Evolutionary conservation across 2,113 vertebrate genomes (phyloP), one percentile per base, ranked within the genome.

Genomic region (Fulmarus glacialis): DNA sequence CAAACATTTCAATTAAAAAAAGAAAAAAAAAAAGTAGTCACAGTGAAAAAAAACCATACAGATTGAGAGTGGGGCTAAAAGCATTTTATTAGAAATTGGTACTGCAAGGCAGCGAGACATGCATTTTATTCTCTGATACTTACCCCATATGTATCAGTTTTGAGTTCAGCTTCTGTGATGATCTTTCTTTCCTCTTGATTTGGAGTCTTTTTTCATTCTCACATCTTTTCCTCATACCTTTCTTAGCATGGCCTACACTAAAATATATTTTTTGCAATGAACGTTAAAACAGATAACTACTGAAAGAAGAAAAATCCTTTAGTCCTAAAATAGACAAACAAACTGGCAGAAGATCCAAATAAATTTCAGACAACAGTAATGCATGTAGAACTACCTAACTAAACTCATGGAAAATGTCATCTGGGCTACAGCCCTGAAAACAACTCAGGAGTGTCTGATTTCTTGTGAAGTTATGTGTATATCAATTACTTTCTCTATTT

Each of bases 1-100:
- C 20, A 86, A 78, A 47, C 15, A 11, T 16, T 85, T 82, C 27
- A 70, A 66, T 32, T 32, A 66, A 26, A 48, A 27, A 8, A 50
- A 26, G 48, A 48, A 22, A 42, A 52, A 36, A 52, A 26, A 55
- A 73, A 36, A 16, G 4, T 16, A 32, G 4, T 19, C 64, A 48
- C 3, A 36, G 16, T 45, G 11, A 22, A 59, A 52, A 38, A 75
- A n/a, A 3, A 0, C 13, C 19, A 21, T 58, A 64, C 0, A 0
- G 64, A 6, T 38, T 45, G 12, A 4, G 10, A 4, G 6, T 40
- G 2, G 4, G 7, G 26, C 8, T 42, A 42, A 58, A 84, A 74
- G 4, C 4, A 53, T 66, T 92, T 74, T 81, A 32, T 43, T 92
- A 74, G 19, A 58, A 93, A 79, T 36, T 11, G 4, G 9, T 93